Percentiles rank a stretch among this genome's conserved stretches.
Conservation (phyloP, 2,888 invertebrate species). For the Clepsis dumicolana region DNA sequence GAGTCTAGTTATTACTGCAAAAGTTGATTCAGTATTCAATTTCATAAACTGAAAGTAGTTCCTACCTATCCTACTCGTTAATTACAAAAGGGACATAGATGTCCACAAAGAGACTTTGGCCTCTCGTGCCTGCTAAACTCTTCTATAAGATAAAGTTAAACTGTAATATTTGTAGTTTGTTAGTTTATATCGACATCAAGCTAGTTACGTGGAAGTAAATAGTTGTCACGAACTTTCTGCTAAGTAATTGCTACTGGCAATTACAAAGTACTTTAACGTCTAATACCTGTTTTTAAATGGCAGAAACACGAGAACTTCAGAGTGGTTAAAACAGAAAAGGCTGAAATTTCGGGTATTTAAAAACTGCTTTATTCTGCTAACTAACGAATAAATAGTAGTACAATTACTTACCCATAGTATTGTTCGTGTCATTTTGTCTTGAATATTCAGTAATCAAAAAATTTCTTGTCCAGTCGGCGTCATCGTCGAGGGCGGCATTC, state of each 20-base stretch:
- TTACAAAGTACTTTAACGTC: background rate
- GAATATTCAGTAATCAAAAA: constrained; percentile 67
- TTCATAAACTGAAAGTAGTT: too few relatives aligned
- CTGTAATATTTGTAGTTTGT: background rate
- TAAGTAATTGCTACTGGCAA: background rate
- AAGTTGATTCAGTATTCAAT: too few relatives aligned
- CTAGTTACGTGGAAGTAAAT: background rate
- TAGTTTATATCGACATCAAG: background rate
- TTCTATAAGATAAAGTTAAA: background rate
- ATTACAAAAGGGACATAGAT: too few relatives aligned
- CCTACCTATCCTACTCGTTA: too few relatives aligned
- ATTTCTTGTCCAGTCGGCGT: constrained; percentile 76
- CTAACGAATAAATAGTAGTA: constrained; percentile 11
- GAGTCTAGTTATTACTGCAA: too few relatives aligned
- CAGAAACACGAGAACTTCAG: too few relatives aligned
- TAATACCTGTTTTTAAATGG: too few relatives aligned
- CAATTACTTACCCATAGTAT: constrained; percentile 66
- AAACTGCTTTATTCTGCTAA: too few relatives aligned
- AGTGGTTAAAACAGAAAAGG: too few relatives aligned
- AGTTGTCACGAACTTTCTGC: background rate
- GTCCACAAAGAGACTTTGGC: too few relatives aligned
- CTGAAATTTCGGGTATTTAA: too few relatives aligned
- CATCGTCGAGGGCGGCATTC: constrained; percentile 74
- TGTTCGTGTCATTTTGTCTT: constrained; percentile 65
- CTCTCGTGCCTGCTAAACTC: too few relatives aligned